Conservation (phyloP, 2,113 vertebrate genomes). For the Elgaria multicarinata region DNA sequence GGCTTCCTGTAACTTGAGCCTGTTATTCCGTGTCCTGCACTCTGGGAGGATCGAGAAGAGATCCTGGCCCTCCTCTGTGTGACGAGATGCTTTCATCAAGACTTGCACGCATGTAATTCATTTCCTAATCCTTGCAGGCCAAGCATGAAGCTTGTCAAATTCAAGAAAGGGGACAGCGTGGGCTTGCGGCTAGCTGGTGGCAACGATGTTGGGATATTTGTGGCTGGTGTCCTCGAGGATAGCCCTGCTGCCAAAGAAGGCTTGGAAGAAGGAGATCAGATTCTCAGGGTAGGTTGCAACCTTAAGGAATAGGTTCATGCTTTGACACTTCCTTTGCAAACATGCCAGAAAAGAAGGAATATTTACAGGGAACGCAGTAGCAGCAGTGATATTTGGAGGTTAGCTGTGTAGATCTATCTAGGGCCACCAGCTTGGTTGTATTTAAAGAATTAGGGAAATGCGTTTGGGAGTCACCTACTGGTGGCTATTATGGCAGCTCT, state of each 20-base stretch:
- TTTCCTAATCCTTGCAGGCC: conserved; percentile 82
- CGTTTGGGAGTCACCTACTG: not conserved
- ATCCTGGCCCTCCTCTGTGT: no score
- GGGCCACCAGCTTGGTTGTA: no score
- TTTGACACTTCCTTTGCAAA: no score
- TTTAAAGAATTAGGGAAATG: no score
- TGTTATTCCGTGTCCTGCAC: no score
- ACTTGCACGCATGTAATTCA: not conserved
- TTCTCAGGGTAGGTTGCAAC: conserved; percentile 91
- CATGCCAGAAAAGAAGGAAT: not conserved
- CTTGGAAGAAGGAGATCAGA: conserved; percentile 98
- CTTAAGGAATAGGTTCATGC: not conserved
- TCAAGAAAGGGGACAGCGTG: conserved; percentile 98
- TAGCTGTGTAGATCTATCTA: not conserved
- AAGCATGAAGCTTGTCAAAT: conserved; percentile 99
- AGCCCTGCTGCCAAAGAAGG: conserved; percentile 98
- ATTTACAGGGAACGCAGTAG: no score
- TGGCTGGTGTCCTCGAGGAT: conserved; percentile 96
- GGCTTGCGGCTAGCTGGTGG: conserved; percentile 97
- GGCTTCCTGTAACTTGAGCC: no score
- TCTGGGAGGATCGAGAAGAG: no score
- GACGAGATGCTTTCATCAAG: no score
- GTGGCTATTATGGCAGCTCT: not conserved
- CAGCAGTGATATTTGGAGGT: not conserved
- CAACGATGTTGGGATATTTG: conserved; percentile 98